phyloP scores from a whole-genome alignment of 2,113 vertebrate genomes.

The Elaphurus davidianus region DNA sequence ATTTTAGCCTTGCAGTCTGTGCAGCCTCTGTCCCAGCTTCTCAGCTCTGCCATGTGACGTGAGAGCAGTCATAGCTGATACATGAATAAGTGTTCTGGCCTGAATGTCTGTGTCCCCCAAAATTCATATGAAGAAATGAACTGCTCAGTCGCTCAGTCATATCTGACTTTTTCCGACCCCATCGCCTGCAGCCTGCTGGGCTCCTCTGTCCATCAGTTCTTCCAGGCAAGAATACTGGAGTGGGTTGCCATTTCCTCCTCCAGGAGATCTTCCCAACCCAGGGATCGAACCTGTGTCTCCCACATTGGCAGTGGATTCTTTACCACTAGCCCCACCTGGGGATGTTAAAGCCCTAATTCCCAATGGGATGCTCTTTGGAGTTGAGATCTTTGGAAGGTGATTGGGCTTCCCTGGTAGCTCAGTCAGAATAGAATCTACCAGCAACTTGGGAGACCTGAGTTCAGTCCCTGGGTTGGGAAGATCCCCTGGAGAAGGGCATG shows the following conservation, averaged over 20 bases:
- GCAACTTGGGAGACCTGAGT: not conserved
- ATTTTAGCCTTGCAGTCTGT: accelerated
- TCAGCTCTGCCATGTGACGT: accelerated
- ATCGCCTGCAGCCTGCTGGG: not conserved
- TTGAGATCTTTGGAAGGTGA: not conserved
- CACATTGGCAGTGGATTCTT: not conserved
- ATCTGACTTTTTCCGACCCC: not conserved
- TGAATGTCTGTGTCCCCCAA: not conserved
- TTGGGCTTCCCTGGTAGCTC: not conserved
- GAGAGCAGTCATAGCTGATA: too few species aligned
- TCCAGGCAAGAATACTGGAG: not conserved
- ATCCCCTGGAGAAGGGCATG: not conserved
- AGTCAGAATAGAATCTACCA: not conserved
- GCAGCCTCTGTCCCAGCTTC: not conserved
- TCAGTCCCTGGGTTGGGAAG: not conserved
- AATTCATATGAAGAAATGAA: not conserved
- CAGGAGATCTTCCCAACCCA: not conserved
- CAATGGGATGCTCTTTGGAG: not conserved
- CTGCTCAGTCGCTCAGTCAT: not conserved
- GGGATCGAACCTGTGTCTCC: not conserved
- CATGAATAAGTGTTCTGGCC: accelerated
- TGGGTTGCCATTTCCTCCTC: not conserved
- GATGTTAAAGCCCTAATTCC: not conserved
- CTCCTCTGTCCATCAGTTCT: not conserved
- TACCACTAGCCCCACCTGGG: not conserved